Conservation (phyloP, 2,888 invertebrate species). For the Nyleta sp. region DNA sequence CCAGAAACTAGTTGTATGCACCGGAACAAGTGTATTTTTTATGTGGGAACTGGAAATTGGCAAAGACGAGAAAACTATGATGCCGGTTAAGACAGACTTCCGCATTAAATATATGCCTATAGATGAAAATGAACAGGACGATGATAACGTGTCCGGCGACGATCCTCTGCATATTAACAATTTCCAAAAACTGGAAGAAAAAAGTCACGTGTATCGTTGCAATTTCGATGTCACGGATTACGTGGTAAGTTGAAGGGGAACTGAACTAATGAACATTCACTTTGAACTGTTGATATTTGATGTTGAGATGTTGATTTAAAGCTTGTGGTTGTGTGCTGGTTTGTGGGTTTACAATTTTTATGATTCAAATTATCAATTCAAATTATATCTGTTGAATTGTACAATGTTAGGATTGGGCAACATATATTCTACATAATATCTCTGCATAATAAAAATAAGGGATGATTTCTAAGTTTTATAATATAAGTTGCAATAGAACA, state of each 20-base stretch:
- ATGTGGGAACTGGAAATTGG: slow-evolving; percentile 89
- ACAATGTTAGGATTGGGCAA: too few species aligned
- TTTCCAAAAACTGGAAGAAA: slow-evolving; percentile 82
- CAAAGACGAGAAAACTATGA: slow-evolving; percentile 78
- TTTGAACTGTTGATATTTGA: not conserved
- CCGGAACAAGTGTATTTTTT: slow-evolving; percentile 90
- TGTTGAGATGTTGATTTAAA: not conserved
- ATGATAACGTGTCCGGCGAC: slow-evolving; percentile 73
- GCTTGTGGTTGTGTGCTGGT: slow-evolving; percentile 18
- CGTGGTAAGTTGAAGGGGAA: slow-evolving; percentile 83
- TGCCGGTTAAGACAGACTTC: slow-evolving; percentile 86
- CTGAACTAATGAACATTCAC: too few species aligned
- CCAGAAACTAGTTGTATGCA: slow-evolving; percentile 87
- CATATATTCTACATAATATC: too few species aligned
- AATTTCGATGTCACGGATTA: slow-evolving; percentile 92
- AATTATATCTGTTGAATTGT: too few species aligned
- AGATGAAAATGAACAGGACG: slow-evolving; percentile 74
- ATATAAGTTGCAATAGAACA: too few species aligned
- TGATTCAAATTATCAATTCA: too few species aligned
- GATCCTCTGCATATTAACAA: slow-evolving; percentile 80
- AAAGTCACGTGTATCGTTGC: slow-evolving; percentile 83
- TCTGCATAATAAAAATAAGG: not conserved
- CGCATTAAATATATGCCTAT: slow-evolving; percentile 84
- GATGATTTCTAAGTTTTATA: not conserved
- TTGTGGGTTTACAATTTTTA: not conserved